Percentiles rank a stretch among this genome's conserved stretches.
phyloP scores from a whole-genome alignment of 2,797 vertebrate genomes.

The Xenentodon cancila region DNA sequence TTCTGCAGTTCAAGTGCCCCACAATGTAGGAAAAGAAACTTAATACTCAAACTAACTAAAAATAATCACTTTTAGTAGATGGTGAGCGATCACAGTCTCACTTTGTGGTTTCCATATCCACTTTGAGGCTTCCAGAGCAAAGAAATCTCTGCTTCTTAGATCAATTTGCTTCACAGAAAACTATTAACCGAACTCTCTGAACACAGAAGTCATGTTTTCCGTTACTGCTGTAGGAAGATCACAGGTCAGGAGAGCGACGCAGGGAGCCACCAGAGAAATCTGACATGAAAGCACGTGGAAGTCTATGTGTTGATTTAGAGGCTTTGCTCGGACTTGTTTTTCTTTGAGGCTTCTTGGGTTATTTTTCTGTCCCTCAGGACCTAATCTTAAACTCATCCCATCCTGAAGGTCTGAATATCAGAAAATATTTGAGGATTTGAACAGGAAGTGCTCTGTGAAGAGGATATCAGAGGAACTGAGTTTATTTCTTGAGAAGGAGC shows the following conservation, averaged over 20 bases:
- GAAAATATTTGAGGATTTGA: conserved; percentile 52
- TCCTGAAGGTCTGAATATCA: conserved; percentile 29
- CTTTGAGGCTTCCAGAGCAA: background rate
- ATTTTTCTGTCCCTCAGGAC: conserved; percentile 54
- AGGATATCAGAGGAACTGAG: conserved; percentile 56
- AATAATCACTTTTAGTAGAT: no score
- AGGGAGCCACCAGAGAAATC: conserved; percentile 62
- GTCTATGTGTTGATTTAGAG: conserved; percentile 15
- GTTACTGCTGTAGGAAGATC: conserved; percentile 26
- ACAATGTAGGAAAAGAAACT: no score
- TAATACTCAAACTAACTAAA: no score
- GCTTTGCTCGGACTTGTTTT: conserved; percentile 56
- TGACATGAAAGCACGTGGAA: conserved; percentile 48
- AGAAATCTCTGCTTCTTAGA: background rate
- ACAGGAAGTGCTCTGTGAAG: conserved; percentile 76
- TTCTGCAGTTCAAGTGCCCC: no score
- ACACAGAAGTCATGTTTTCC: conserved; percentile 30
- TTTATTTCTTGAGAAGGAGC: conserved; percentile 73
- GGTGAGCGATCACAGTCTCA: no score
- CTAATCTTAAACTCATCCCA: conserved; percentile 9
- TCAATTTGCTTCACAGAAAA: background rate
- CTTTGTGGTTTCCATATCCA: no score
- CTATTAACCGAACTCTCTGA: conserved; percentile 7
- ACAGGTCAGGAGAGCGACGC: conserved; percentile 30
- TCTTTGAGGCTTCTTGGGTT: conserved; percentile 48